Conservation (phyloP, 2,797 vertebrate species). For the Epinephelus awoara region DNA sequence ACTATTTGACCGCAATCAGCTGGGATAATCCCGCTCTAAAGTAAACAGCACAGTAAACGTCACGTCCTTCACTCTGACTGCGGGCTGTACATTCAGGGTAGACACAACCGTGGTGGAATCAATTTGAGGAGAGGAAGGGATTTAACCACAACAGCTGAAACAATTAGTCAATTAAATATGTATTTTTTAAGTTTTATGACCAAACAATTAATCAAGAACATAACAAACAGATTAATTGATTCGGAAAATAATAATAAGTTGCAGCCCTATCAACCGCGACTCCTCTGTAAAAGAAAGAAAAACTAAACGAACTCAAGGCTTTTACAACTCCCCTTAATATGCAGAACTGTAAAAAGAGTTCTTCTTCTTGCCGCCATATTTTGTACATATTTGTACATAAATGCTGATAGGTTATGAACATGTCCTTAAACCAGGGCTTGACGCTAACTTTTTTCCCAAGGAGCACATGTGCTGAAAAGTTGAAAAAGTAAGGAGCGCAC, state of each 20-base stretch:
- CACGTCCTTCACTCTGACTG: background rate
- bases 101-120: background rate
- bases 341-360: background rate
- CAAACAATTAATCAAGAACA: background rate
- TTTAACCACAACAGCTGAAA: background rate
- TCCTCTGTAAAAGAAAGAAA: too few species aligned
- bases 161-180: background rate
- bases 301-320: background rate
- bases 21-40: conserved; percentile 15
- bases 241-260: background rate
- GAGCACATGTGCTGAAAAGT: too few species aligned
- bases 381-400: too few species aligned
- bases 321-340: background rate
- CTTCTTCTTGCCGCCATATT: too few species aligned
- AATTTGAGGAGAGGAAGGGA: background rate
- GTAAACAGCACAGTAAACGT: conserved; percentile 38
- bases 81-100: background rate
- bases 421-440: background rate
- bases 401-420: background rate
- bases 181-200: background rate
- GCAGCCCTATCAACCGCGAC: background rate
- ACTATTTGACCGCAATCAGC: conserved; percentile 32
- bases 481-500: too few species aligned
- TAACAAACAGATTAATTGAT: background rate
- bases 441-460: too few species aligned